Conservation (phyloP, 2,797 vertebrate species). For the Dallia pectoralis region DNA sequence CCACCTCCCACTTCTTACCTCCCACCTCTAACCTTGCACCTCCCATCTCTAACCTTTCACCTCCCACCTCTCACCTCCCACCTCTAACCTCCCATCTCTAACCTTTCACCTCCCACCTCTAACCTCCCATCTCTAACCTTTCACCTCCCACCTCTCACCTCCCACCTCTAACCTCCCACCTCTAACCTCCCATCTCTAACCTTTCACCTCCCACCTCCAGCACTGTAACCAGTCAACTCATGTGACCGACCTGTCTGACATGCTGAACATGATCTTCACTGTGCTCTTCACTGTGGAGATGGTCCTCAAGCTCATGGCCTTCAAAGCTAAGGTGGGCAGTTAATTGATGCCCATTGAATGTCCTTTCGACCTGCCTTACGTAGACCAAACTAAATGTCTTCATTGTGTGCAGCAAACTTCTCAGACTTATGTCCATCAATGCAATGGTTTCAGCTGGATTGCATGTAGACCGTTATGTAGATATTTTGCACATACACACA, state of each 20-base stretch:
- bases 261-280: constrained; percentile 91
- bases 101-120: neutral
- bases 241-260: constrained; percentile 86
- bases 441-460: neutral
- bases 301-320: constrained; percentile 91
- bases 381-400: neutral
- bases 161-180: too few species aligned
- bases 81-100: too few species aligned
- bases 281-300: constrained; percentile 91
- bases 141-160: too few species aligned
- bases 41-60: too few species aligned
- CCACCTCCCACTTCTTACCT: too few species aligned
- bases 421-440: neutral
- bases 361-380: neutral
- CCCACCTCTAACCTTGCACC: too few species aligned
- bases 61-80: too few species aligned
- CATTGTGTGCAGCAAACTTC: neutral
- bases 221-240: constrained; percentile 91
- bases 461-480: neutral
- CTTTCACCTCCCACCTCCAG: constrained; percentile 57
- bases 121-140: too few species aligned
- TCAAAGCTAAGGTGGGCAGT: constrained; percentile 83
- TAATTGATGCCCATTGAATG: neutral
- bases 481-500: neutral
- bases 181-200: neutral